Conservation (phyloP, 2,888 invertebrate genomes). For the Sphaeridia pumilis region DNA sequence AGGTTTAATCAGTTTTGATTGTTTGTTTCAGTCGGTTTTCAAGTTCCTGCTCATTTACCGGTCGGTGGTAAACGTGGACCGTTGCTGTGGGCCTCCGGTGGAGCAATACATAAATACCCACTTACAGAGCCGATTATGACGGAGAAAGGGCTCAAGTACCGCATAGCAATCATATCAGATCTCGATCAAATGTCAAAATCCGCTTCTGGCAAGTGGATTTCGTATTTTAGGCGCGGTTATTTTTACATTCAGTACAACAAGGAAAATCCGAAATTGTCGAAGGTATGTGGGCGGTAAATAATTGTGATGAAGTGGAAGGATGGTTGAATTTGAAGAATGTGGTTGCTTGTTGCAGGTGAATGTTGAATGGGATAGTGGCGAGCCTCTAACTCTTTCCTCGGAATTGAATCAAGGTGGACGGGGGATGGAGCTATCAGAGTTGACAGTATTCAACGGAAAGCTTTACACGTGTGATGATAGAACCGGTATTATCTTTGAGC, state of each 20-base stretch:
- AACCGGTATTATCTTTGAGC: slow-evolving; percentile 67
- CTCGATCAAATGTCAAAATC: slow-evolving; percentile 79
- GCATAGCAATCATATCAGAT: slow-evolving; percentile 85
- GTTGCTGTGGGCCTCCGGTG: slow-evolving; percentile 19
- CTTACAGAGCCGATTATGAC: slow-evolving; percentile 56
- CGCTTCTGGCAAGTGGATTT: slow-evolving; percentile 44
- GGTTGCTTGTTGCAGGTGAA: slow-evolving; percentile 41
- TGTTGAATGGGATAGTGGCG: slow-evolving; percentile 61
- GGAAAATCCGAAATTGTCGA: slow-evolving; percentile 23
- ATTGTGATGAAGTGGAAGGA: too few relatives aligned
- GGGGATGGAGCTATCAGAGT: slow-evolving; percentile 94
- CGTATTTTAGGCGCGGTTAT: slow-evolving; percentile 28
- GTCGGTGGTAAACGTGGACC: slow-evolving; percentile 28
- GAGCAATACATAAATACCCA: slow-evolving; percentile 67
- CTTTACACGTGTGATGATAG: slow-evolving; percentile 86
- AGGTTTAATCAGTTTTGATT: too few relatives aligned
- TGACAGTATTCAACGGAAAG: slow-evolving; percentile 82
- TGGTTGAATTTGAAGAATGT: too few relatives aligned
- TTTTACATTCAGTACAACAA: slow-evolving; percentile 29
- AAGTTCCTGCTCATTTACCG: not conserved
- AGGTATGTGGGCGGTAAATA: slow-evolving; percentile 17
- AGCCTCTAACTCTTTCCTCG: slow-evolving; percentile 53
- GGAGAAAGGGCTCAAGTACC: slow-evolving; percentile 54
- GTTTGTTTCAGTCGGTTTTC: slow-evolving; percentile 1
- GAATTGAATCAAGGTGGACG: slow-evolving; percentile 70